A percentile compares a stretch with the other conserved stretches of the same genome.
These are phyloP conservation scores for Stenopsyche tienmushanensis DNA, from an alignment of 1,140 invertebrate species.

Conservation along the genomic window DNA sequence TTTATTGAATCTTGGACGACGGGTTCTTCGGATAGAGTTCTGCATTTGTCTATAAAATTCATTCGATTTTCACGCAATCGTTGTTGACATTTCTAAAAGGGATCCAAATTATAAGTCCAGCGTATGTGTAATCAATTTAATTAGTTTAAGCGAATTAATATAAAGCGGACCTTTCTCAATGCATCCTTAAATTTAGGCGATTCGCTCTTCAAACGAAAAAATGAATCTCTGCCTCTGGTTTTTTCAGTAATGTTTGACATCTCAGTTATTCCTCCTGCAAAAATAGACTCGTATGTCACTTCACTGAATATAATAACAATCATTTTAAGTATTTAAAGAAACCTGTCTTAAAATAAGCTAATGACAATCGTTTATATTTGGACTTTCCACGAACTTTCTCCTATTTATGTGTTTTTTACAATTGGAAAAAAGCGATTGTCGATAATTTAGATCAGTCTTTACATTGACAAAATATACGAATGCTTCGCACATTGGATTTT, in stretches of 20 bases:
- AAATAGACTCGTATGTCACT: no score
- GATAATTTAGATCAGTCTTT: no score
- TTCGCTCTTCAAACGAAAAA: conserved; percentile 36
- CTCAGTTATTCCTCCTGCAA: neutral
- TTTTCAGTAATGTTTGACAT: neutral
- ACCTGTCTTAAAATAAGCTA: neutral
- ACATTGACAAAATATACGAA: no score
- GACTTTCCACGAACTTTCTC: no score
- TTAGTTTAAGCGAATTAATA: neutral
- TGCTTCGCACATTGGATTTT: no score
- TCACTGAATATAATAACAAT: neutral
- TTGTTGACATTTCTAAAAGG: conserved; percentile 39
- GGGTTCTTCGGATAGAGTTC: conserved; percentile 24
- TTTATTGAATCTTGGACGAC: conserved; percentile 24
- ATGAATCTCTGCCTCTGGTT: conserved; percentile 25
- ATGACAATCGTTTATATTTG: neutral
- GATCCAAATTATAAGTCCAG: neutral
- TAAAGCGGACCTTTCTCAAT: conserved; percentile 23
- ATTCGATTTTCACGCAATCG: conserved; percentile 31
- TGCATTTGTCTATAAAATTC: conserved; percentile 28
- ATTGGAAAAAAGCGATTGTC: neutral
- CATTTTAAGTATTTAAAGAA: neutral
- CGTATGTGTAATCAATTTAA: conserved; percentile 11
- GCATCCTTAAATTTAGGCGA: conserved; percentile 37
- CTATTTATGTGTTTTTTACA: neutral